Percentiles rank a stretch among this genome's conserved stretches.
phyloP scores from a whole-genome alignment of 2,797 vertebrate species.

The Uromys caudimaculatus region DNA sequence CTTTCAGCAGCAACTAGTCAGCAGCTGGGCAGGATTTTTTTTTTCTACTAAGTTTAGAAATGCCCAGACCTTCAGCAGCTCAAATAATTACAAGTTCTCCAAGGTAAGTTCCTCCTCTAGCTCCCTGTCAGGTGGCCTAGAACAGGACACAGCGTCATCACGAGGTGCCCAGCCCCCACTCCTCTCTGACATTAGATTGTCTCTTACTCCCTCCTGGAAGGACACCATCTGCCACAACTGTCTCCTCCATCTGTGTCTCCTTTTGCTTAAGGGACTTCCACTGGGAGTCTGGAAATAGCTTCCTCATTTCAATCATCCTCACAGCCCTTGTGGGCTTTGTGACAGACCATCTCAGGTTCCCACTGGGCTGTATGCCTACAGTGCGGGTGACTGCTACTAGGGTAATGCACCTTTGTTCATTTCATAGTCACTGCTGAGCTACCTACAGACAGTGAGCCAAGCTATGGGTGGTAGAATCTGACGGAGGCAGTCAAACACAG shows the following conservation, averaged over 20 bases:
- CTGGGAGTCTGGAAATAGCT: constrained; percentile 17
- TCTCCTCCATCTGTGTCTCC: constrained; percentile 27
- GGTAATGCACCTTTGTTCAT: background rate
- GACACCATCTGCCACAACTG: constrained; percentile 51
- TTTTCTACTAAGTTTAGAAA: background rate
- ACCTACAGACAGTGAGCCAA: background rate
- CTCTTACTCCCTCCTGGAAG: constrained; percentile 7
- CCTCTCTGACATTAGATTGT: constrained; percentile 38
- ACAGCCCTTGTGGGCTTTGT: background rate
- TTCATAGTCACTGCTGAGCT: background rate
- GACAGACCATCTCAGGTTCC: background rate
- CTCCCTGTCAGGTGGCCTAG: constrained; percentile 16
- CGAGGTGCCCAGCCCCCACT: background rate
- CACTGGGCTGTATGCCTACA: background rate
- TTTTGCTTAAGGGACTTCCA: background rate
- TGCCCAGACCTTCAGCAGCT: background rate
- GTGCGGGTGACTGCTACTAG: background rate
- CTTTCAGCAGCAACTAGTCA: background rate
- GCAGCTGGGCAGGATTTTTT: background rate
- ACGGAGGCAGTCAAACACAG: background rate
- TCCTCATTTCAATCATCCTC: background rate
- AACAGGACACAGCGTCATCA: constrained; percentile 48
- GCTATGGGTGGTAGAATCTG: background rate
- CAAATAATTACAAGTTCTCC: background rate
- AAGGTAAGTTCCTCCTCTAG: background rate